Evolutionary conservation across 2,888 invertebrate genomes (phyloP), one percentile per base, ranked within the genome.

Genomic region (Graphium colonna): DNA sequence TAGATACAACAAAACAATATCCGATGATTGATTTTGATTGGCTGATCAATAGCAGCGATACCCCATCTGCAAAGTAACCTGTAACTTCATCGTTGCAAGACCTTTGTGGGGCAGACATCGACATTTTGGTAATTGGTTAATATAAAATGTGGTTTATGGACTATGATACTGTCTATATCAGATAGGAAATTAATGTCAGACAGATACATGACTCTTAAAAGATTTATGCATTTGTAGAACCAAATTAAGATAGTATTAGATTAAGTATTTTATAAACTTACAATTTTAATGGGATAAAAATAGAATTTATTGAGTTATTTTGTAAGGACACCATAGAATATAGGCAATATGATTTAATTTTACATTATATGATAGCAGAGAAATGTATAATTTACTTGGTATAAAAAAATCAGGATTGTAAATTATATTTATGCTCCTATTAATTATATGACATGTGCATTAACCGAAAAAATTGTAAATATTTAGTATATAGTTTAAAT

Each of bases 21-120:
- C 88, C 88, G 86, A 88, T 89, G 88, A 80, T 90, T 84, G 89
- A 90, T 88, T 90, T 88, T 86, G 89, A 90, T 87, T 90, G 89
- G 89, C 89, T 90, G 82, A 79, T 89, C 67, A 77, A 75, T 86
- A 84, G 81, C 83, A 80, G 75, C 79, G 87, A 85, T 69, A 76
- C 81, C 60, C 68, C 86, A 57, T 63, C 84, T 57, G 69, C 81
- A 68, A 80, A 84, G 70, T 87, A 86, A 77, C 74, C 72, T 68
- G 77, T 77, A 63, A 68, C 74, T 69, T 72, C 76, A 56, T 68
- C 79, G 68, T 69, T 70, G 71, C 79, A 77, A 79, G 80, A 82
- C 63, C 62, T 69, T 70, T 68, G 61, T 71, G 45, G 15, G 50
- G 61, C 71, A 50, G 15, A 55, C 50, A 28, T 42, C 46, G 8